These are phyloP conservation scores for pig (Sus scrofa) DNA, from an alignment of 2,113 vertebrate species.

Conservation along the genomic window DNA sequence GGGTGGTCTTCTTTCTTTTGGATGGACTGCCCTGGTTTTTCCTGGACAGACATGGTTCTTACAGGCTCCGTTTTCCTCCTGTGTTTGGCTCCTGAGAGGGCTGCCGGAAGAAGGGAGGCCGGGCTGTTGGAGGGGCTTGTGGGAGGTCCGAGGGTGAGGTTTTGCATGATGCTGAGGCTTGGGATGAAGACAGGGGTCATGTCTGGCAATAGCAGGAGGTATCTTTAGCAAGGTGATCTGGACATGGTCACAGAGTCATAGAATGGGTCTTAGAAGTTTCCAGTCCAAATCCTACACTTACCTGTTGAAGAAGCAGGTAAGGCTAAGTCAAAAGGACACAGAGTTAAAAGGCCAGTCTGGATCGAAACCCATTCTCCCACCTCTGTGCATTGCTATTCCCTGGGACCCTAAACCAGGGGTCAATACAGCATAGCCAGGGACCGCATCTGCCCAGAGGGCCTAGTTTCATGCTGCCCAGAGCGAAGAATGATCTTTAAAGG, in stretches of 20 bases:
- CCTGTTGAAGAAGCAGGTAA: background rate
- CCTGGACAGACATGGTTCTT: rapidly evolving
- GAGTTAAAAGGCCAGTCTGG: background rate
- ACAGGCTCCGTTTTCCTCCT: rapidly evolving
- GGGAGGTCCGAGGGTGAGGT: background rate
- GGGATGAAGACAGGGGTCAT: background rate
- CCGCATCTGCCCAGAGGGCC: background rate
- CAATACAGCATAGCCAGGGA: background rate
- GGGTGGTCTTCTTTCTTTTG: background rate
- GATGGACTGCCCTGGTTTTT: background rate
- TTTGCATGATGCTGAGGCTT: background rate
- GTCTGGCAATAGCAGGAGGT: background rate
- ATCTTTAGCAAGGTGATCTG: background rate
- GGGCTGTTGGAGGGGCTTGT: background rate
- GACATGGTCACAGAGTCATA: background rate
- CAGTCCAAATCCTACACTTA: background rate
- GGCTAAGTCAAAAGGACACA: background rate
- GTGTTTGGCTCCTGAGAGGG: background rate
- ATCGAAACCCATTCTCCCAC: rapidly evolving
- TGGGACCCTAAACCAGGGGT: background rate
- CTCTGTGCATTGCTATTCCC: background rate
- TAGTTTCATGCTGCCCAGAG: background rate
- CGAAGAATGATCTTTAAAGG: background rate
- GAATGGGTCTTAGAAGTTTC: background rate
- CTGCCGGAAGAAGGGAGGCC: background rate